Percentiles rank a stretch among this genome's conserved stretches.
Conservation (phyloP, 2,113 vertebrate species). For the Capricornis sumatraensis region DNA sequence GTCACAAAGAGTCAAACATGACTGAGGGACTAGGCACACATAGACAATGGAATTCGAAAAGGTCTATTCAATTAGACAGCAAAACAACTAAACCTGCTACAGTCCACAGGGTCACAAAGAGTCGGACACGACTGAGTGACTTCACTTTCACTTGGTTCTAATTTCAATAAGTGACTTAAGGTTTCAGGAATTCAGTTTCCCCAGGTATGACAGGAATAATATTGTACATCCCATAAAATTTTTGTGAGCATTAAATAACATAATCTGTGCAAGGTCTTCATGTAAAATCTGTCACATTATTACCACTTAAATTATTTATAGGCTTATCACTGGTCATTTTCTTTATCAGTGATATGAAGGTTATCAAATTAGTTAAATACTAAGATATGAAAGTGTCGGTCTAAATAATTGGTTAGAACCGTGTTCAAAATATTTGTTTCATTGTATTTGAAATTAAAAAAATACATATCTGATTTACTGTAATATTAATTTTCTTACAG, state of each 20-base stretch:
- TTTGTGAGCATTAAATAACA: not conserved
- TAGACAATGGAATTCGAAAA: not conserved
- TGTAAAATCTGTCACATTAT: not conserved
- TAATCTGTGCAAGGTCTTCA: not conserved
- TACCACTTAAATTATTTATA: not conserved
- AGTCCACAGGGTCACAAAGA: too few relatives aligned
- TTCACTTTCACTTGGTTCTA: not conserved
- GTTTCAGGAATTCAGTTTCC: not conserved
- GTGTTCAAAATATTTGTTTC: not conserved
- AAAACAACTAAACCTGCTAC: not conserved
- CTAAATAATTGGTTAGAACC: not conserved
- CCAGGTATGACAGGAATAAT: not conserved
- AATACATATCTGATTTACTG: not conserved
- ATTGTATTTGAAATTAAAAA: not conserved
- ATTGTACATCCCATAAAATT: not conserved
- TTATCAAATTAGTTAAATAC: not conserved
- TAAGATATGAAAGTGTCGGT: not conserved
- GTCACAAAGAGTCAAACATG: not conserved
- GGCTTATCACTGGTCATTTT: not conserved
- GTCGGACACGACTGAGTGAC: too few relatives aligned
- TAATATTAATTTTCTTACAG: not conserved
- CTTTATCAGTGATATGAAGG: not conserved
- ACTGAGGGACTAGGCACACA: not conserved
- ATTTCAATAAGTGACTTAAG: not conserved
- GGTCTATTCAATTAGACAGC: not conserved